Base-by-base conservation (phyloP, 2,797 vertebrate genomes). In the Crenichthys baileyi region DNA sequence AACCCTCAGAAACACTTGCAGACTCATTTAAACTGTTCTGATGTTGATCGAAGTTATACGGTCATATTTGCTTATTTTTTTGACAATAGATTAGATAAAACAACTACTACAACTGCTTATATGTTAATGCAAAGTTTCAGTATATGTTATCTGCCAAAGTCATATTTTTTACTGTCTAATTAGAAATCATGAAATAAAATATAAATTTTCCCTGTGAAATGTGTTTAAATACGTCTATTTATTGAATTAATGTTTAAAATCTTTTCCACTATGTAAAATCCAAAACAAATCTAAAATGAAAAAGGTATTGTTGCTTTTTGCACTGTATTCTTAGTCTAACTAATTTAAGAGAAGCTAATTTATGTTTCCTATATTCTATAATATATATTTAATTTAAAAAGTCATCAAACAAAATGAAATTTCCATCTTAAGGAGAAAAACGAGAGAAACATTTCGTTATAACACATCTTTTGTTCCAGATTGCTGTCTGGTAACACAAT, bases 401-500 rank as follows among this genome's bases (percentile, higher is more conserved):
- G 2, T 86, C 20, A 41, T 76, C 5, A 12, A 46, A 7, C 2
- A 72, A 72, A 76, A 8, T 63, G n/a, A 24, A 75, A 16, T 29
- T 58, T 44, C 22, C 71, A 46, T 29, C 36, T 24, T 68, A 83
- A 61, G 41, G 70, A 63, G n/a, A 46, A 60, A 51, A 31, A 67
- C 2, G 1, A 16, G 8, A 26, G 0, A 41, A 68, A 65, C 53
- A 24, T 22, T 18, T 20, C 22, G 41, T 61, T 48, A 29, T 81
- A 18, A 26, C 50, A 1, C 20, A 63, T 87, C 78, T 87, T 88
- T 90, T 92, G 90, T 85, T 85, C 76, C 70, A 41, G 22, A 70
- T 31, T 77, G 77, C 86, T 84, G 88, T 83, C 76, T 76, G 81
- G 67, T 81, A 78, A 67, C 75, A 79, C 90, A 90, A 73, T 94